Percentiles rank a stretch among this genome's conserved stretches.
These are phyloP conservation scores for Rhinella marina DNA, from an alignment of 2,797 vertebrate genomes.

Conservation along the genomic window DNA sequence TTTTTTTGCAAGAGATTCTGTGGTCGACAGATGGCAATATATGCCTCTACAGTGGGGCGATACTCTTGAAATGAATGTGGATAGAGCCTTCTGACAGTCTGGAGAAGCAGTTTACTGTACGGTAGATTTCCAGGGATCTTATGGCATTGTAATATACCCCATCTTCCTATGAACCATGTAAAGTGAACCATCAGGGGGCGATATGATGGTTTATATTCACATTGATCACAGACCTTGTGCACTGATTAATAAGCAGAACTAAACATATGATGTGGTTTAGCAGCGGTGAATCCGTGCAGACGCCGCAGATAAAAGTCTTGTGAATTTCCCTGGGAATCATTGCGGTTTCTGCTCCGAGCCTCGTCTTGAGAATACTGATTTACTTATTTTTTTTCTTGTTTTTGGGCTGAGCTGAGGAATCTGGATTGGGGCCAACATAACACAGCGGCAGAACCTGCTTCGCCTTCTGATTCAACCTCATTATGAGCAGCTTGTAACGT, in stretches of 20 bases:
- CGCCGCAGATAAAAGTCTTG: not conserved
- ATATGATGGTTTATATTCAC: not conserved
- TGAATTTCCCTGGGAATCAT: not conserved
- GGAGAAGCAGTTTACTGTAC: too few relatives aligned
- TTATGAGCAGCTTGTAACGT: not conserved
- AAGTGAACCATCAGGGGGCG: not conserved
- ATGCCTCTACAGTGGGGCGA: too few relatives aligned
- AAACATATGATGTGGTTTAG: not conserved
- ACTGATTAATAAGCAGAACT: not conserved
- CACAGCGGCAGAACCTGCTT: conserved; percentile 1
- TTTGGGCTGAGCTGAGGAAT: conserved; percentile 1
- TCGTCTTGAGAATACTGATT: conserved; percentile 10
- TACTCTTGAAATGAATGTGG: too few relatives aligned
- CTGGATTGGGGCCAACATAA: not conserved
- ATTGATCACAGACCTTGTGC: not conserved
- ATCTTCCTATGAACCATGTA: not conserved
- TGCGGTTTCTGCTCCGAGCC: not conserved
- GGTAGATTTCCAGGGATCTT: too few relatives aligned
- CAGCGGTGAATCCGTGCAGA: not conserved
- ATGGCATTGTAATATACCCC: not conserved
- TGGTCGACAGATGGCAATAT: too few relatives aligned
- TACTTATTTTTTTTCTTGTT: not conserved
- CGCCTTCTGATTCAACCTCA: not conserved
- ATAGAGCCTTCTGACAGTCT: too few relatives aligned
- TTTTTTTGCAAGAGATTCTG: too few relatives aligned